Percentiles rank a stretch among this genome's conserved stretches.
Conservation (phyloP, 2,113 vertebrate genomes). For the Clinocottus analis region DNA sequence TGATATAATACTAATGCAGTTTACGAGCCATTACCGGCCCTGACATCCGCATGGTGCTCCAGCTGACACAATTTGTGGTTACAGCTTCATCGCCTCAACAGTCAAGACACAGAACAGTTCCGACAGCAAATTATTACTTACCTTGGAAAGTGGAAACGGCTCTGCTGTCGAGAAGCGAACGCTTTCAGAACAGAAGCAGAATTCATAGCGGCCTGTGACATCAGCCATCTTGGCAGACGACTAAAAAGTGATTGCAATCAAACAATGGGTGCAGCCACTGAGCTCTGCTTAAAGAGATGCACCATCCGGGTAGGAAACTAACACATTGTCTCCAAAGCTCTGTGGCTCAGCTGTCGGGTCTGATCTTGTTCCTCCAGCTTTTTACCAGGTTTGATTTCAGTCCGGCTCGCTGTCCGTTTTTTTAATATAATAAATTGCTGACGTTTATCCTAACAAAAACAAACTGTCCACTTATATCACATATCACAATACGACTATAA, state of each 20-base stretch:
- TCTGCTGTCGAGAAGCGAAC: slow-evolving; percentile 15
- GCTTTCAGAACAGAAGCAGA: slow-evolving; percentile 26
- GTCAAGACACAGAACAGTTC: slow-evolving; percentile 58
- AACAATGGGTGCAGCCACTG: slow-evolving; percentile 18
- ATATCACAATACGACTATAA: not conserved
- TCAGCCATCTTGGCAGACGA: slow-evolving; percentile 15
- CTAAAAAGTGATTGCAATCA: slow-evolving; percentile 30
- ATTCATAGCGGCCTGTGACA: slow-evolving; percentile 17
- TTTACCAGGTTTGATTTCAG: slow-evolving; percentile 4
- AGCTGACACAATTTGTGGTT: slow-evolving; percentile 67
- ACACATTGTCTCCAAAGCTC: not conserved
- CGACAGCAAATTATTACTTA: slow-evolving; percentile 64
- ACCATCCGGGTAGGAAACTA: slow-evolving; percentile 24
- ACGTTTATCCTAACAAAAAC: not conserved
- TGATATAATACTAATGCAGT: slow-evolving; percentile 53
- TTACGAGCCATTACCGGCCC: slow-evolving; percentile 56
- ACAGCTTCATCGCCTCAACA: slow-evolving; percentile 55
- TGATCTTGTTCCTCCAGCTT: not conserved
- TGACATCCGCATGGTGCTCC: slow-evolving; percentile 49
- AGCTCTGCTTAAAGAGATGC: slow-evolving; percentile 34
- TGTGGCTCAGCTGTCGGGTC: not conserved
- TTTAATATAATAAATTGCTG: too few relatives aligned
- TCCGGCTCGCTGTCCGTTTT: not conserved
- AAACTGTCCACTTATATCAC: not conserved
- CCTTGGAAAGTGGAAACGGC: slow-evolving; percentile 34